These are phyloP conservation scores for Procavia capensis DNA, from an alignment of 2,113 vertebrate species.

Conservation along the genomic window DNA sequence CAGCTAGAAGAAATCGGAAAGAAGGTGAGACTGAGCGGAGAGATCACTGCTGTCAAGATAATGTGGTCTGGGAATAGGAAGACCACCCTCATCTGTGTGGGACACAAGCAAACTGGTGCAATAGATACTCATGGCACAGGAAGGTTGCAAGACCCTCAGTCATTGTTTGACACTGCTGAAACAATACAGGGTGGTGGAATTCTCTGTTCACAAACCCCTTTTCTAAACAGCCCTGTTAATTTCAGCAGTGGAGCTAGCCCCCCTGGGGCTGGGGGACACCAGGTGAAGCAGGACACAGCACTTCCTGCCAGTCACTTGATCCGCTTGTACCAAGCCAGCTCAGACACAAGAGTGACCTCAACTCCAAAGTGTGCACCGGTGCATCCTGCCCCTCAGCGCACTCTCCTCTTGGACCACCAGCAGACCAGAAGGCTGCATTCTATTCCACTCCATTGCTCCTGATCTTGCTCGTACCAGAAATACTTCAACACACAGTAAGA, in stretches of 20 bases:
- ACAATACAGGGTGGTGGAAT: background rate
- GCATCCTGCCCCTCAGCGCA: background rate
- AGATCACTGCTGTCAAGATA: background rate
- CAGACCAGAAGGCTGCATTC: background rate
- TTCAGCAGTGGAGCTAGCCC: conserved; percentile 11
- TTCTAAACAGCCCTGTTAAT: conserved; percentile 6
- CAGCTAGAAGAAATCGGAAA: background rate
- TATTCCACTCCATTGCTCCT: background rate
- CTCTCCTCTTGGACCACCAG: background rate
- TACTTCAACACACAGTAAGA: background rate
- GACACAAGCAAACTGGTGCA: background rate
- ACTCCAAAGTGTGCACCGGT: background rate
- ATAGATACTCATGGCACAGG: background rate
- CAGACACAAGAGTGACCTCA: conserved; percentile 56
- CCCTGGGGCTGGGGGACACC: background rate
- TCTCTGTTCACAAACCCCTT: background rate
- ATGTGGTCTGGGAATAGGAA: background rate
- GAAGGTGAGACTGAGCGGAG: background rate
- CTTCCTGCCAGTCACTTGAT: conserved; percentile 56
- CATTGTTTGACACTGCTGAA: background rate
- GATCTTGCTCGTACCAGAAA: background rate
- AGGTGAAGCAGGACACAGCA: conserved; percentile 30
- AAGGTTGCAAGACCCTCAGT: background rate
- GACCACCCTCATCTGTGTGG: background rate
- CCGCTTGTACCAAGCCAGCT: background rate